Evolutionary conservation across 2,888 invertebrate genomes (phyloP).

Genomic region (Phengaris arion): DNA sequence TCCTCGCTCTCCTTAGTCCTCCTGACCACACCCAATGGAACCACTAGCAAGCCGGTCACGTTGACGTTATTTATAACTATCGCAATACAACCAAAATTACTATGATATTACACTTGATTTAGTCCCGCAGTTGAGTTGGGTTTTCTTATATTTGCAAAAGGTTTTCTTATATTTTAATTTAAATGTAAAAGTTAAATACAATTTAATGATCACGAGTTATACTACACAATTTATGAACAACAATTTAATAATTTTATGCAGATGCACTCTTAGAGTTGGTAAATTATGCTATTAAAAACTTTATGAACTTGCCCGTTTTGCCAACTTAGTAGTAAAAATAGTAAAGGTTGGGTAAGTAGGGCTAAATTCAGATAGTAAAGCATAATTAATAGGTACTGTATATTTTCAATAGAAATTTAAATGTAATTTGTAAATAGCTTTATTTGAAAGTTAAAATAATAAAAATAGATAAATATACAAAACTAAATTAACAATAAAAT

Average conservation of each 20-base stretch:
- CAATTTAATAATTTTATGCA: background rate
- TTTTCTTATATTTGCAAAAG: background rate
- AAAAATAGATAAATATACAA: no score
- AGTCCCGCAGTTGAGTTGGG: background rate
- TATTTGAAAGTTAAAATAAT: no score
- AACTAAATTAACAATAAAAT: no score
- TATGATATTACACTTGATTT: constrained; percentile 28
- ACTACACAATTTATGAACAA: background rate
- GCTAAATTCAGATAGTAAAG: no score
- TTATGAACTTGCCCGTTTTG: background rate
- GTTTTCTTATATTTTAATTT: background rate
- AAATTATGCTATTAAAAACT: constrained; percentile 18
- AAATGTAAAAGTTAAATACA: constrained; percentile 3
- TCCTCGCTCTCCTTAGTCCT: background rate
- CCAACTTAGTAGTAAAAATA: constrained; percentile 1
- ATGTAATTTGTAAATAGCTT: no score
- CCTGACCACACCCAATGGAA: constrained; percentile 59
- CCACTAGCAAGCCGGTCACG: constrained; percentile 75
- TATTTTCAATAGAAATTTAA: no score
- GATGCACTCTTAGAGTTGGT: constrained; percentile 2
- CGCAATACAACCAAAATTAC: constrained; percentile 64
- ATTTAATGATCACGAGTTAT: background rate
- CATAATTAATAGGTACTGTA: no score
- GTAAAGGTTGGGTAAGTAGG: no score
- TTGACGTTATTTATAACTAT: constrained; percentile 74